A percentile compares a stretch with the other conserved stretches of the same genome.
Evolutionary conservation across 2,888 invertebrate genomes (phyloP).

Genomic region (Dicycla oo): DNA sequence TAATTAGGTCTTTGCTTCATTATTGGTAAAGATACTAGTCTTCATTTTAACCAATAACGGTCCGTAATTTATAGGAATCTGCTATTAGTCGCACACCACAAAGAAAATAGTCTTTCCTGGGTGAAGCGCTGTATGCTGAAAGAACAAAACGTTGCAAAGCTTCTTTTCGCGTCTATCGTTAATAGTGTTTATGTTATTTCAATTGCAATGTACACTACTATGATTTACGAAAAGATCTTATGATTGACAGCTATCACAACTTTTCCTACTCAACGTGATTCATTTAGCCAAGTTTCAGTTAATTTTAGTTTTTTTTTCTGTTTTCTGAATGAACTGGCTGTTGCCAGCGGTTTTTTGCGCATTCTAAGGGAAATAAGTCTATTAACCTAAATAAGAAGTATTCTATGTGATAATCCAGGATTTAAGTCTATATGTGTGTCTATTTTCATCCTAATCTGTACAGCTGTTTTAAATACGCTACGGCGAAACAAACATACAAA

Average conservation of each 20-base stretch:
- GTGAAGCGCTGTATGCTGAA: constrained; percentile 28
- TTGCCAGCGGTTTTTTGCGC: too few species aligned
- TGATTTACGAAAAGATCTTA: background rate
- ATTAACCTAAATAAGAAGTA: background rate
- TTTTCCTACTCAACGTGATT: background rate
- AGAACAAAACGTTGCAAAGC: constrained; percentile 1
- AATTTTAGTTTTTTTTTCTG: background rate
- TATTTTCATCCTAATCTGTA: background rate
- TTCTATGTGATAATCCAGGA: background rate
- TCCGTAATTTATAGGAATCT: too few species aligned
- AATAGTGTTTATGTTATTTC: constrained; percentile 33
- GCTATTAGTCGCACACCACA: constrained; percentile 25
- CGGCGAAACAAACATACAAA: background rate
- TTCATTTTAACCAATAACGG: too few species aligned
- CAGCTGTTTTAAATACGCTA: background rate
- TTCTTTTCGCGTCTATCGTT: constrained; percentile 10
- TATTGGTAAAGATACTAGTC: too few species aligned
- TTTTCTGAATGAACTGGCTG: background rate
- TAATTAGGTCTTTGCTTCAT: too few species aligned
- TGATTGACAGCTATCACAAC: constrained; percentile 36
- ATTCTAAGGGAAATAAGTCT: background rate
- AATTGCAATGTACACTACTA: background rate
- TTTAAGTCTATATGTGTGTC: background rate
- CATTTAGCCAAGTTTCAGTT: background rate
- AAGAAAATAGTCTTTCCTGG: constrained; percentile 43